Base-by-base conservation (phyloP, 2,888 invertebrate species). In the Pristionchus mayeri region DNA sequence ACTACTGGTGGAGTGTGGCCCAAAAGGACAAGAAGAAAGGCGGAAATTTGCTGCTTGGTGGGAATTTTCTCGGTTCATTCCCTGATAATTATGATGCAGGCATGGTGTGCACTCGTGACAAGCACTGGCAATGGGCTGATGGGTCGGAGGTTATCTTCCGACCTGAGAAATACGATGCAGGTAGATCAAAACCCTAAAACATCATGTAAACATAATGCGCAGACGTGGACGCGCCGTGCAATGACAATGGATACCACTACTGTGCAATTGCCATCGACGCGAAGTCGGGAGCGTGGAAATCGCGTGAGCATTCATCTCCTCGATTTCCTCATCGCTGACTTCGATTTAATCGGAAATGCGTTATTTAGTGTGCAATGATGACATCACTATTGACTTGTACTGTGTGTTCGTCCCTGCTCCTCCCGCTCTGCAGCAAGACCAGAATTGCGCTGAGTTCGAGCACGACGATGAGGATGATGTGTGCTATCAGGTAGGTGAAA, bases 401-500 rank as follows among this genome's bases (percentile, higher is more conserved):
- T 63, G 60, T 13, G 24, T n/a, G 11, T 30, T 63, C 18, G 16
- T 34, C 34, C 60, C 60, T 18, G 18, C 60, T 34, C 27, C 60
- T 4, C 27, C 30, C 34, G 16, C 60, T 11, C 34, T 30, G 13
- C 30, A 30, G 18, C 60, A 27, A 1, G 60, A 63, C 18, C 30
- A 63, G 2, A 16, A 63, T 13, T 63, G 60, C 27, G 18, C 30
- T 30, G 60, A 63, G 11, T 63, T 63, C 27, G 27, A 27, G 13
- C 60, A 63, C 6, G 60, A 63, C 30, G 60, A 63, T 7, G 60
- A 63, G 11, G 60, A 63, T 34, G 27, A 63, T 34, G 18, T 63
- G 34, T 63, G 60, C 18, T 63, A 63, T 34, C 60, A 63, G 60
- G 60, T 63, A 63, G 60, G 7, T 27, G n/a, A n/a, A n/a, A n/a